Conservation (phyloP, 2,113 vertebrate species). For the Puma concolor region DNA sequence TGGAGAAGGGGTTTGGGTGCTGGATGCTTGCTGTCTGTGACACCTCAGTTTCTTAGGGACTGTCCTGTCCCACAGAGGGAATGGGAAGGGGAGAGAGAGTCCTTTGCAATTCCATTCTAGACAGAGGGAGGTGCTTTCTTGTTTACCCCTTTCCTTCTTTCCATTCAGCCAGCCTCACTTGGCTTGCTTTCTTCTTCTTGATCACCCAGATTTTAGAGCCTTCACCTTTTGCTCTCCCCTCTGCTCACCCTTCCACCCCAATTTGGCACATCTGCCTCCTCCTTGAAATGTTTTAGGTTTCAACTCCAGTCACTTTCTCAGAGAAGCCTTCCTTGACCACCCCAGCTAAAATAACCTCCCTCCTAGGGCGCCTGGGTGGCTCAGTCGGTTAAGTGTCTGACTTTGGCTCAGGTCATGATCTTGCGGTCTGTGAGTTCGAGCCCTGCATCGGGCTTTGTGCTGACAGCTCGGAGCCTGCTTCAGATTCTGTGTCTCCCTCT, state of each 20-base stretch:
- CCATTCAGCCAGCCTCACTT: too few species aligned
- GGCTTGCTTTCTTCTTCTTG: neutral
- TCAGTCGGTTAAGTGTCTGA: too few species aligned
- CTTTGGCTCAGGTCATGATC: too few species aligned
- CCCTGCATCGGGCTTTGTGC: too few species aligned
- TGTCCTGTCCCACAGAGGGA: neutral
- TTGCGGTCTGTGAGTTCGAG: too few species aligned
- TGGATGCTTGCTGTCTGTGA: neutral
- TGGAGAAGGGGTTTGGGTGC: neutral
- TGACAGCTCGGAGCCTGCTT: too few species aligned
- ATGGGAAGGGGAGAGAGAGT: too few species aligned
- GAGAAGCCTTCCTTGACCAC: neutral
- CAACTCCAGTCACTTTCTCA: neutral
- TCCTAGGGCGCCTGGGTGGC: neutral
- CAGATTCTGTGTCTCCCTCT: too few species aligned
- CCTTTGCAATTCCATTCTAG: neutral
- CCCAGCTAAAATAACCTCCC: neutral
- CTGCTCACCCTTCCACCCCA: neutral
- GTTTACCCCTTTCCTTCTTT: neutral
- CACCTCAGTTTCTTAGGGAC: neutral
- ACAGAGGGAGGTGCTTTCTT: neutral
- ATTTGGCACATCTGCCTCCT: neutral
- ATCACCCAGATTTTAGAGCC: accelerated
- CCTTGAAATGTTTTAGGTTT: neutral
- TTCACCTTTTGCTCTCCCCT: neutral